Evolutionary conservation across 2,113 vertebrate species (phyloP), one percentile per base, ranked within the genome.

Genomic region (Peucedramus taeniatus): DNA sequence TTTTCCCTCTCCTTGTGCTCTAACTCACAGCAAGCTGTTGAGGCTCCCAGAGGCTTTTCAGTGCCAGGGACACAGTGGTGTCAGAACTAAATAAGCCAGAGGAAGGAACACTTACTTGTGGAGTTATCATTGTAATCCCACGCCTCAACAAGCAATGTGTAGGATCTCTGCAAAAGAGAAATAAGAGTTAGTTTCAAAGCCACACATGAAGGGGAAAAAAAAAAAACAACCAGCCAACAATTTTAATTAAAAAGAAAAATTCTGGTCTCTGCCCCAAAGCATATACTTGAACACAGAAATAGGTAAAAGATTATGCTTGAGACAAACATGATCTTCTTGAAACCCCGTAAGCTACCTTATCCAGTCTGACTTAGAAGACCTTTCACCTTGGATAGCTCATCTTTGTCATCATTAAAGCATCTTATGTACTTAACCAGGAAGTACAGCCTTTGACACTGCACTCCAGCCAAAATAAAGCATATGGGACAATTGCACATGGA

Each of bases 41-140:
- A 88, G 68, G 40, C 49, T 76, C 64, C 40, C 69, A 76, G 87
- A 69, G 26, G n/a, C 31, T 45, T 75, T 60, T 60, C 56, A 40
- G 9, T 4, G 37, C n/a, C 22, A 3, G 6, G 40, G 69, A 71
- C 68, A 86, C 28, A 61, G 50, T 88, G 37, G 54, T 77, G 72
- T 61, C 19, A 1, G 1, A 82, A 72, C 6, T 19, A 49, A 85
- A 33, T 14, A 85, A 89, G 66, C 23, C 64, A 71, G 37, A 1
- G 2, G 53, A 80, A 22, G 31, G 6, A 77, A 97, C 98, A 99
- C 99, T 99, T 98, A 99, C 99, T 98, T 50, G 97, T 97, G 95
- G 99, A 99, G 96, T 99, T 98, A 54, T 99, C 99, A 91, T 98
- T 99, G 97, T 98, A 98, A 98, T 99, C 99, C 98, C 99, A 98